A percentile compares a stretch with the other conserved stretches of the same genome.
phyloP scores from a whole-genome alignment of 2,888 invertebrate genomes.

The Rhagonycha fulva region DNA sequence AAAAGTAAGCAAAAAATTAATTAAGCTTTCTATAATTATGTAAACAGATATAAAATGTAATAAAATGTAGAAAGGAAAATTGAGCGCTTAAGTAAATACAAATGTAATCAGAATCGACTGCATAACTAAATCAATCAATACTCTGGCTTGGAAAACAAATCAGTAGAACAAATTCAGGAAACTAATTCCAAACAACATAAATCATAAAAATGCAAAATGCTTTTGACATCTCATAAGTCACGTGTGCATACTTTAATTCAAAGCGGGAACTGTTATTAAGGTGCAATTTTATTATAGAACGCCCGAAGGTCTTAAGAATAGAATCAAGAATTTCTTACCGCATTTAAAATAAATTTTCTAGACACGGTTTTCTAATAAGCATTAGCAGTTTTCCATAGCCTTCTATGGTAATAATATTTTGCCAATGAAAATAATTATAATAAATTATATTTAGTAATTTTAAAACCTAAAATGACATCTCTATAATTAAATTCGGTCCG shows the following conservation, averaged over 20 bases:
- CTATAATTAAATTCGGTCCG: not conserved
- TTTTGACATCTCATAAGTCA: constrained; percentile 51
- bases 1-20: constrained; percentile 15
- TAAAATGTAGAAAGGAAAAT: constrained; percentile 30
- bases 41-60: constrained; percentile 23
- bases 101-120: constrained; percentile 38
- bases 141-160: constrained; percentile 46
- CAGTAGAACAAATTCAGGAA: constrained; percentile 50
- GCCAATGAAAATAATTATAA: not conserved
- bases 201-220: constrained; percentile 52
- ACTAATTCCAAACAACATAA: constrained; percentile 54
- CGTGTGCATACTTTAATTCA: constrained; percentile 45
- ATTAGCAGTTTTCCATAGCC: not conserved
- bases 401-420: not conserved
- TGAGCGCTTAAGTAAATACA: constrained; percentile 34
- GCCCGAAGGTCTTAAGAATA: constrained; percentile 23
- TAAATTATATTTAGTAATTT: not conserved
- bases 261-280: constrained; percentile 35
- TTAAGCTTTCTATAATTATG: constrained; percentile 22
- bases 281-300: constrained; percentile 33
- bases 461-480: not conserved
- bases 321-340: constrained; percentile 18
- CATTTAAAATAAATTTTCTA: constrained; percentile 22
- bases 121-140: constrained; percentile 48
- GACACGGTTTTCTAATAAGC: constrained; percentile 21